Base-by-base conservation (phyloP, 2,113 vertebrate species). In the Mirounga angustirostris region DNA sequence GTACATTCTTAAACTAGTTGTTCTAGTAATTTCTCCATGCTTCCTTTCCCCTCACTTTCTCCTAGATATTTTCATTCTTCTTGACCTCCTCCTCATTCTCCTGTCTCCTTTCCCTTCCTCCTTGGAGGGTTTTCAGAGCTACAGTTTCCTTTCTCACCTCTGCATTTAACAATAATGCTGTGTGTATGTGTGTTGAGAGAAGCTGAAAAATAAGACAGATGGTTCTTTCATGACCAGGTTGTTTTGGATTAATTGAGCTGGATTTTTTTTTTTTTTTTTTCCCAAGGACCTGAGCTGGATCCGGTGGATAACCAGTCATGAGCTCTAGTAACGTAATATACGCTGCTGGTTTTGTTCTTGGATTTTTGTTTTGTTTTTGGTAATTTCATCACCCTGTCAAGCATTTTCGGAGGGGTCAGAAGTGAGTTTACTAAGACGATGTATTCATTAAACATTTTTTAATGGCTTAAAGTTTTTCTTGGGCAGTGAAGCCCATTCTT, bases 161-260 rank as follows among this genome's bases (percentile, higher is more conserved):
- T 30, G 46, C n/a, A 16, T 26, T 89, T 94, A 74, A 86, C 97
- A 96, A 40, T 76, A 80, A 94, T 92, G 92, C 93, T 94, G 89
- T 97, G 91, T 94, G 63, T 79, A 5, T 73, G 73, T 92, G 74
- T 91, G 63, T 46, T 69, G 54, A 80, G 61, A 83, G 90, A 86
- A 86, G 95, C 85, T 69, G 65, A 71, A 93, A 93, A 96, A 52
- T 82, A 78, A 96, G 86, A 96, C 97, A 96, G 85, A 89, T 87
- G 79, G 73, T 46, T 95, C 95, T 97, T 95, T 97, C 73, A 85
- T 95, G 69, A 96, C 78, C 14, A 69, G 78, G 79, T 79, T 95
- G 79, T 85, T 97, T 79, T 67, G 79, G 91, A 81, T 91, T 76
- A 54, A 91, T 59, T 85, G 76, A 91, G 46, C 82, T 86, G 93